Conservation (phyloP, 2,113 vertebrate genomes). For the Cynocephalus volans region DNA sequence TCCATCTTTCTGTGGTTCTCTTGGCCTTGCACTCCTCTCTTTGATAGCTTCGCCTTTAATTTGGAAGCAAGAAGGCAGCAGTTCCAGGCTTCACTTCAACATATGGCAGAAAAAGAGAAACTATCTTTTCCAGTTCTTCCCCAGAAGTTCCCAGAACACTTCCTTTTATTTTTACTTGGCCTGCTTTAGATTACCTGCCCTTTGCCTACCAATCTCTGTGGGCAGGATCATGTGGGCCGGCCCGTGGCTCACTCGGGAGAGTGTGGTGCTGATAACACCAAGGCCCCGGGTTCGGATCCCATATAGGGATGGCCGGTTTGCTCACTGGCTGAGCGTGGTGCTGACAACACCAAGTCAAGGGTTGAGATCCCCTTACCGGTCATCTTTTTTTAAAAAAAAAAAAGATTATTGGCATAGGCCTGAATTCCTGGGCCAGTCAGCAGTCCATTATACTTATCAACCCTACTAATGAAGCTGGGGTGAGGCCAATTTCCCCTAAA, state of each 20-base stretch:
- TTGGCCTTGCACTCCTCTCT: not conserved
- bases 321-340: too few relatives aligned
- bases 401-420: too few relatives aligned
- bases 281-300: too few relatives aligned
- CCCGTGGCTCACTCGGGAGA: too few relatives aligned
- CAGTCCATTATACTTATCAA: not conserved
- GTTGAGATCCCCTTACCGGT: too few relatives aligned
- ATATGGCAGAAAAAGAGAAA: not conserved
- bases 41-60: not conserved
- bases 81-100: not conserved
- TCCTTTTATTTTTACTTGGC: not conserved
- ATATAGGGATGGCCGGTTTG: too few relatives aligned
- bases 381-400: too few relatives aligned
- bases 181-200: not conserved
- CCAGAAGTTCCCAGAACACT: conserved; percentile 51
- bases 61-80: not conserved
- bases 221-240: not conserved
- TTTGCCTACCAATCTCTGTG: not conserved
- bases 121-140: not conserved
- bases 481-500: not conserved
- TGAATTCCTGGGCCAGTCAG: too few relatives aligned
- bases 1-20: not conserved
- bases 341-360: too few relatives aligned
- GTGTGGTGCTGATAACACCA: too few relatives aligned
- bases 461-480: not conserved